Percentiles rank a stretch among this genome's conserved stretches.
Evolutionary conservation across 2,888 invertebrate genomes (phyloP).

Genomic region (Lasius platythorax): DNA sequence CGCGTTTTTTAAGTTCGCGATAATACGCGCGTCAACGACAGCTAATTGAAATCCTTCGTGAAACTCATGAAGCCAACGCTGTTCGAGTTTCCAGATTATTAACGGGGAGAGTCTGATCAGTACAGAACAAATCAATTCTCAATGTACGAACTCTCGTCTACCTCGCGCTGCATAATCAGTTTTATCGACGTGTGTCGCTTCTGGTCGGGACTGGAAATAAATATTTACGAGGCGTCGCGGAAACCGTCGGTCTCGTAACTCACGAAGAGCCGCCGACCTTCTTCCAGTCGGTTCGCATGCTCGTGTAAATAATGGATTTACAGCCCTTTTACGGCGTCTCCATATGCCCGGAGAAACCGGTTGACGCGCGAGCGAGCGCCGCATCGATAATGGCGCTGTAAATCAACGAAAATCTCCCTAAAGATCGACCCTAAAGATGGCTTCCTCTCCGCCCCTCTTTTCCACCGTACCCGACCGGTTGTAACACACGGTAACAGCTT

Average conservation of each 20-base stretch:
- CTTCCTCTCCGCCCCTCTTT: too few relatives aligned
- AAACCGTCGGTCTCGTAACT: conserved; percentile 65
- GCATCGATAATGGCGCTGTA: conserved; percentile 45
- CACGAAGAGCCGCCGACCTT: conserved; percentile 56
- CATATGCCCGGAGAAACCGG: conserved; percentile 44
- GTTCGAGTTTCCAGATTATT: conserved; percentile 1
- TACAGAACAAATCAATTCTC: conserved; percentile 64
- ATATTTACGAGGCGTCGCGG: conserved; percentile 68
- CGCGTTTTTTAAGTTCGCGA: neutral
- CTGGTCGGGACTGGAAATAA: conserved; percentile 61
- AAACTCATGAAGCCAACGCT: neutral
- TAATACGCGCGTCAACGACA: neutral
- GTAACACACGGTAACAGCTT: conserved; percentile 39
- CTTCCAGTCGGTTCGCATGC: conserved; percentile 53
- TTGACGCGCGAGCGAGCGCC: conserved; percentile 42
- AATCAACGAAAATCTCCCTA: conserved; percentile 60
- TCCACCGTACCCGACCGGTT: too few relatives aligned
- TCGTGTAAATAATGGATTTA: conserved; percentile 58
- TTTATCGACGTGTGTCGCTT: conserved; percentile 64
- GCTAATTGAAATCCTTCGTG: neutral
- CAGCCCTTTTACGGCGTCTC: conserved; percentile 46
- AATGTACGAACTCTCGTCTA: conserved; percentile 64
- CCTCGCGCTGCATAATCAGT: conserved; percentile 65
- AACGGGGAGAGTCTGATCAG: neutral
- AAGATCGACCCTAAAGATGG: conserved; percentile 42